Percentiles rank a stretch among this genome's conserved stretches.
Evolutionary conservation across 2,113 vertebrate genomes (phyloP).

Genomic region (Sprattus sprattus): DNA sequence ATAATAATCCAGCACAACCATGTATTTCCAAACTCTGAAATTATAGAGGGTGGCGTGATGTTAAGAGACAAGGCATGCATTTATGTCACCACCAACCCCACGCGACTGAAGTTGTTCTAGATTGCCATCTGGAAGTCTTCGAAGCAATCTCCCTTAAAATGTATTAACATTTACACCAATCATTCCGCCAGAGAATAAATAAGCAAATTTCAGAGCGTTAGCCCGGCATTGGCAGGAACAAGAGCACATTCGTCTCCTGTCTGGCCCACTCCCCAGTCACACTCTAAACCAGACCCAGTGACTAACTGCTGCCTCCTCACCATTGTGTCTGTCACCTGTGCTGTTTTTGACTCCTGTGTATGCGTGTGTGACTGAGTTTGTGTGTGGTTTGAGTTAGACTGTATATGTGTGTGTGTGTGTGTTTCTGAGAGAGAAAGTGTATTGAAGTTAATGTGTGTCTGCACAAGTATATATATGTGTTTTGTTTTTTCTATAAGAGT

Average conservation of each 20-base stretch:
- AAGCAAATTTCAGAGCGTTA: background rate
- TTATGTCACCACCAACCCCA: background rate
- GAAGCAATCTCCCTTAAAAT: background rate
- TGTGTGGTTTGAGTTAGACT: background rate
- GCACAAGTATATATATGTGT: background rate
- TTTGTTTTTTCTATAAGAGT: background rate
- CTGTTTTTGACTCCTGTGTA: background rate
- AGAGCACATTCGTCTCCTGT: background rate
- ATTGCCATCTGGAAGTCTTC: background rate
- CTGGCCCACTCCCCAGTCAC: constrained; percentile 1
- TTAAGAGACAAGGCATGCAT: background rate
- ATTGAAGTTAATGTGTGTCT: too few species aligned
- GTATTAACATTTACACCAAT: background rate
- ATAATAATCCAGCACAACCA: background rate
- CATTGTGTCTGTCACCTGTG: constrained; percentile 7
- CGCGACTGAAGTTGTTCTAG: background rate
- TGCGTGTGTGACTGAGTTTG: background rate
- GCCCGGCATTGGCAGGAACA: background rate
- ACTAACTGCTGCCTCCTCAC: background rate
- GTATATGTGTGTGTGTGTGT: background rate
- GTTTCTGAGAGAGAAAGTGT: background rate
- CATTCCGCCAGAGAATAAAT: background rate
- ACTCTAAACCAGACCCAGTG: background rate
- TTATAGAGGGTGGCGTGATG: background rate
- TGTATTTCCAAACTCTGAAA: background rate